Percentiles rank a stretch among this genome's conserved stretches.
Evolutionary conservation across 1,140 invertebrate genomes (phyloP).

Genomic region (Papilio aristodemus): DNA sequence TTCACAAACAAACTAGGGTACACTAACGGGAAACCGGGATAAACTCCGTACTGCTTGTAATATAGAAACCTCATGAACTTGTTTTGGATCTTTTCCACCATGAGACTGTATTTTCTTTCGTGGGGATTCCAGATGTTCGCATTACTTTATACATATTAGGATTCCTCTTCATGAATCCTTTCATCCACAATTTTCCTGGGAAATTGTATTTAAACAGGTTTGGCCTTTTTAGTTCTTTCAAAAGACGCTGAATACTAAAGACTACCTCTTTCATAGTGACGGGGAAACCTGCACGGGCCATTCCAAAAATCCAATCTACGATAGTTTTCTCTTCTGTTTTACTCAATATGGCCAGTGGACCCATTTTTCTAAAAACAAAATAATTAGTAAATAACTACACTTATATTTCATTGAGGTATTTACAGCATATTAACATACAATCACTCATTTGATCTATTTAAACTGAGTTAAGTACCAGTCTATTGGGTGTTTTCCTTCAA

Average conservation of each 20-base stretch:
- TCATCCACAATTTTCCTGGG: slow-evolving; percentile 26
- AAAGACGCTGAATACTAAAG: slow-evolving; percentile 15
- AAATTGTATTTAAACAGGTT: slow-evolving; percentile 24
- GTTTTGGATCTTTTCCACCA: too few relatives aligned
- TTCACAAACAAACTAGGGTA: too few relatives aligned
- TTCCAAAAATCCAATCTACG: slow-evolving; percentile 11
- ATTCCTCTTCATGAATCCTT: slow-evolving; percentile 25
- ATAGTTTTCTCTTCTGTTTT: slow-evolving; percentile 12
- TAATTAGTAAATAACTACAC: background rate
- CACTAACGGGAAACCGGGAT: too few relatives aligned
- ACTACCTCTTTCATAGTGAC: slow-evolving; percentile 17
- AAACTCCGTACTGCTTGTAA: too few relatives aligned
- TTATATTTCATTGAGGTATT: slow-evolving; percentile 8
- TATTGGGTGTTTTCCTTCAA: slow-evolving; percentile 23
- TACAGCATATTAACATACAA: too few relatives aligned
- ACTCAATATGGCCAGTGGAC: slow-evolving; percentile 12
- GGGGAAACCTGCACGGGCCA: slow-evolving; percentile 24
- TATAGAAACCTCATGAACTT: too few relatives aligned
- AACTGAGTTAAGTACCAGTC: slow-evolving; percentile 17
- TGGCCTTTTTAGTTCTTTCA: slow-evolving; percentile 11
- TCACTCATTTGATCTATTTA: slow-evolving; percentile 19
- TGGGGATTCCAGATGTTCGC: too few relatives aligned
- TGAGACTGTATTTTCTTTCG: too few relatives aligned
- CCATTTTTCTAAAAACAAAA: slow-evolving; percentile 26
- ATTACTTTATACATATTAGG: too few relatives aligned